Evolutionary conservation across 2,113 vertebrate species (phyloP), one percentile per base, ranked within the genome.

Genomic region (Ictalurus punctatus): DNA sequence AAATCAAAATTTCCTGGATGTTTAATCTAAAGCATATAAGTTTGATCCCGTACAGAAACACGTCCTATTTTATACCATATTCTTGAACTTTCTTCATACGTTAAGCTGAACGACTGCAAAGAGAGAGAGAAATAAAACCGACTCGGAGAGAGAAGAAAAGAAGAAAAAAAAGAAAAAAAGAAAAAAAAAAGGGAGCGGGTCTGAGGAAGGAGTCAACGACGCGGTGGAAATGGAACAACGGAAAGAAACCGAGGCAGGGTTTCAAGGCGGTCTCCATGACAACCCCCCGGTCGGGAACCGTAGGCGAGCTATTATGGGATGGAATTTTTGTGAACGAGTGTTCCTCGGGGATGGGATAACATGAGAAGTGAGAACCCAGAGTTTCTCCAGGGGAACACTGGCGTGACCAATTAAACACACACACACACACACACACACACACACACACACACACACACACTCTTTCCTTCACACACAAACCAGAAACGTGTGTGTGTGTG

Each of bases 231-330:
- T 61, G 83, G 44, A 90, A 82, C 76, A 74, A 10, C 27, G 30
- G 40, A 69, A 17, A 83, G 76, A 80, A 86, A 86, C 44, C 37
- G 65, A 86, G 91, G 85, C 71, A 83, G 69, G 76, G 88, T 95
- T 94, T 93, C 91, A 91, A 94, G 93, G 90, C 82, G 76, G 95
- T 97, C 96, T 91, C 96, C 94, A 96, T 95, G 94, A 96, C 92
- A 96, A 97, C 96, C 90, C 87, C 12, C 23, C n/a, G 4, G 67
- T 79, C 91, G 94, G 91, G 95, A 94, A 95, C 93, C 95, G 91
- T 94, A 92, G 59, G 56, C 56, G 73, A 92, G 93, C 91, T 94
- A 95, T 95, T 95, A 95, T 92, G 94, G 94, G 94, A 94, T 95
- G 84, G 83, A 95, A 37, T 40, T 95, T 96, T 95, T 92, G 93